These are phyloP conservation scores for Andrena fulva DNA, from an alignment of 2,888 invertebrate species.

Conservation along the genomic window DNA sequence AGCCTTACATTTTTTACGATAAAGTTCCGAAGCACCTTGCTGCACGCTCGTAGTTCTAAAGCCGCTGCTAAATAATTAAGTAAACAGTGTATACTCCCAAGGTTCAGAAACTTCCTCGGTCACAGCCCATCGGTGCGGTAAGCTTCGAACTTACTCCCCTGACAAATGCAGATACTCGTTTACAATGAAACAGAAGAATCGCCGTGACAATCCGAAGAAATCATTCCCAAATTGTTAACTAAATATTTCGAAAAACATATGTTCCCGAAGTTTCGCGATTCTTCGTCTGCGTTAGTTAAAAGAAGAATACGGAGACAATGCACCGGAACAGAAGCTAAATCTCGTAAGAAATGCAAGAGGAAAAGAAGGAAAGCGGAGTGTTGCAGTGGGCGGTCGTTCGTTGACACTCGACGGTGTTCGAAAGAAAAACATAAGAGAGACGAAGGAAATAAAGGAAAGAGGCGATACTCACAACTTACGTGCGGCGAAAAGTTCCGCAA, in stretches of 20 bases:
- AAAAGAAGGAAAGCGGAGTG: neutral
- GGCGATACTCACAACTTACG: constrained; percentile 58
- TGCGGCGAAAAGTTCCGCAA: constrained; percentile 42
- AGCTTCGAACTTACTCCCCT: neutral
- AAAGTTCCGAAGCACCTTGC: constrained; percentile 13
- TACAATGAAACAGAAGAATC: too few species aligned
- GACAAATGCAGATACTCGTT: neutral
- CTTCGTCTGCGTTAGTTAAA: neutral
- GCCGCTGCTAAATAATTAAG: constrained; percentile 29
- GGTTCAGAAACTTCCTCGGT: neutral
- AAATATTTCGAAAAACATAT: too few species aligned
- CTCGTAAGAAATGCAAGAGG: neutral
- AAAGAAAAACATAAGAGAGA: neutral
- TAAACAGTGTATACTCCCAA: neutral
- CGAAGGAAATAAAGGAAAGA: neutral
- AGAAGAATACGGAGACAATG: neutral
- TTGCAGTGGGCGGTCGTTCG: neutral
- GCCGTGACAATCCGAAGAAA: too few species aligned
- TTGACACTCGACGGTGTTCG: neutral
- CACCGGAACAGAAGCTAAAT: neutral
- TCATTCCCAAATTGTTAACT: too few species aligned
- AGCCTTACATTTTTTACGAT: constrained; percentile 19
- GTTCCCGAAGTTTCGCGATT: too few species aligned
- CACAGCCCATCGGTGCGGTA: neutral
- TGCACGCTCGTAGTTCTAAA: neutral